These are phyloP conservation scores for Mirounga angustirostris DNA, from an alignment of 2,113 vertebrate genomes.

Conservation along the genomic window DNA sequence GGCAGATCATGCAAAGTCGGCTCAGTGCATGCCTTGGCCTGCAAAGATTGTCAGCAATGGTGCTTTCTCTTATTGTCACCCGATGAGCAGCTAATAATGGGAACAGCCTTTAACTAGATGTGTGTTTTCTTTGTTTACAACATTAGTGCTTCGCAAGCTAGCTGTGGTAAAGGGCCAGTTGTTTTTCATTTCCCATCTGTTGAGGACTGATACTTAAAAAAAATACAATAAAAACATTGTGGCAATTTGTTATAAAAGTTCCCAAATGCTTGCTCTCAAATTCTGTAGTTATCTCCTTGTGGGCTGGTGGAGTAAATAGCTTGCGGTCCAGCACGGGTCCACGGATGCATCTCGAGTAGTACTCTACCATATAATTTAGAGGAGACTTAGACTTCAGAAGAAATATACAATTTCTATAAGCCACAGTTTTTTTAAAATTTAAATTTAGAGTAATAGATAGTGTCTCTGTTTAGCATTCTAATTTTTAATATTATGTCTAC, in stretches of 20 bases:
- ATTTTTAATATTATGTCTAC: constrained; percentile 38
- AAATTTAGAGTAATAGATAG: constrained; percentile 52
- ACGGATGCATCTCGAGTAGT: neutral
- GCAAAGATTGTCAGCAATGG: neutral
- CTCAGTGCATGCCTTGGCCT: neutral
- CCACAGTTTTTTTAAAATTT: neutral
- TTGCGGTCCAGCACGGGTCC: neutral
- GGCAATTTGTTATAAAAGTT: neutral
- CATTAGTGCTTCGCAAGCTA: neutral
- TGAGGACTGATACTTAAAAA: neutral
- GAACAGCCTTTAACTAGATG: neutral
- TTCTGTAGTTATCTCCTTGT: neutral
- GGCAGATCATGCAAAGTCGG: neutral
- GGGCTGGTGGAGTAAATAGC: neutral
- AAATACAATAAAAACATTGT: neutral
- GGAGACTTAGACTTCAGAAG: constrained; percentile 44
- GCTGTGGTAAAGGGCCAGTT: neutral
- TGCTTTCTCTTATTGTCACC: neutral
- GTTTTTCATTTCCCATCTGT: constrained; percentile 10
- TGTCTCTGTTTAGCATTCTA: constrained; percentile 48
- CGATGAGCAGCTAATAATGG: neutral
- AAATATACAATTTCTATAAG: constrained; percentile 43
- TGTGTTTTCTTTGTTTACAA: neutral
- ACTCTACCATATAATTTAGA: constrained; percentile 43
- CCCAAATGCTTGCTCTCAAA: neutral